Evolutionary conservation across 53 echinoderm and acorn worm genomes (phyloP), one percentile per base, ranked within the genome.

Genomic region (Echinometra lucunter): DNA sequence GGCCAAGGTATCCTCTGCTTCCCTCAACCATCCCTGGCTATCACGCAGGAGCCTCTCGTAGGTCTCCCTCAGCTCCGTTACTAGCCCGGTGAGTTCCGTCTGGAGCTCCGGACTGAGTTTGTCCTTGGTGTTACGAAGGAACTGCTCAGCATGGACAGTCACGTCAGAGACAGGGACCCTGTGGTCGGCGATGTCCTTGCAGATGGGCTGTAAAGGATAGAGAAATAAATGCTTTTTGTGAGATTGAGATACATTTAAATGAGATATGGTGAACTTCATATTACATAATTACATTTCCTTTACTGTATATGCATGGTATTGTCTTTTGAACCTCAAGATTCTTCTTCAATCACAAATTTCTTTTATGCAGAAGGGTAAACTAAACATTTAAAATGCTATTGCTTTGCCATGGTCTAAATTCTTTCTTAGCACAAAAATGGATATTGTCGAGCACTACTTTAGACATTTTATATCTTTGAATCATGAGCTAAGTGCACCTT

Each of bases 21-120:
- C 95, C n/a, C 95, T 96, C 74, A 95, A 95, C 97, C 99, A 97
- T 78, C 96, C 97, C 91, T 96, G 95, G 28, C 98, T 96, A 75
- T 97, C 96, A 25, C 96, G 94, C 35, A 97, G 95, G 60, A 98
- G 97, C 32, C 97, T 85, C 88, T 98, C 97, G 45, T 98, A 98
- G 63, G 96, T 97, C 23, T 92, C 95, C n/a, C 97, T 91, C 12
- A 98, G 96, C 95, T 98, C 97, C 18, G 96, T 93, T 1, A 98
- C 97, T 66, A 96, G 95, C 28, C 88, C 91, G 66, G 95, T 95
- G 67, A 98, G 95, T 87, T 97, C 98, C 1, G 95, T 90, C 94
- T 97, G 97, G 27, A 97, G 96, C 75, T 98, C 99, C 5, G 99
- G 97, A 72, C 94, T 98, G 49, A 98, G 96, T 49, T 97, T 98